These are phyloP conservation scores for Caenorhabditis sp. DNA, from an alignment of 2,888 invertebrate genomes.

Conservation along the genomic window DNA sequence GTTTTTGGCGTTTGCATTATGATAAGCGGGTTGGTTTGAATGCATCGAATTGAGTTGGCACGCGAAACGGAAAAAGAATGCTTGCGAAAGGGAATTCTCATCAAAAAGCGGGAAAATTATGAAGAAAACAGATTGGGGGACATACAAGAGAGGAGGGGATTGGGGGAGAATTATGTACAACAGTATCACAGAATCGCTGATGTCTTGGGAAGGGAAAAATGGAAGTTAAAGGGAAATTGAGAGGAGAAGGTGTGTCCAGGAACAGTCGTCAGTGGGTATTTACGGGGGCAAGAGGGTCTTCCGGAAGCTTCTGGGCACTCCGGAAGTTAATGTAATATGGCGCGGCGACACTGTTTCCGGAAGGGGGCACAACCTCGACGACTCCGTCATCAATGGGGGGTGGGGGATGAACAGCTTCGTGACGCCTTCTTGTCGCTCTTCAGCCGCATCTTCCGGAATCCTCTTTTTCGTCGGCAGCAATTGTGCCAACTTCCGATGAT, in stretches of 20 bases:
- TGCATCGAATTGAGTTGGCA: slow-evolving; percentile 26
- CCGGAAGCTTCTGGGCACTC: not conserved
- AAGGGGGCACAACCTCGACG: slow-evolving; percentile 21
- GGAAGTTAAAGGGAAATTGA: slow-evolving; percentile 16
- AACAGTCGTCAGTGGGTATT: slow-evolving; percentile 47
- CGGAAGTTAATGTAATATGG: slow-evolving; percentile 53
- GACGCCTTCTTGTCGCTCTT: slow-evolving; percentile 1
- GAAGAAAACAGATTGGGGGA: not conserved
- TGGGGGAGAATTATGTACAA: slow-evolving; percentile 36
- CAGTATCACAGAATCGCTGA: slow-evolving; percentile 50
- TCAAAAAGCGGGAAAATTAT: slow-evolving; percentile 4
- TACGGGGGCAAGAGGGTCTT: not conserved
- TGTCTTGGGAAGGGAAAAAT: not conserved
- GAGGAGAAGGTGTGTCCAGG: slow-evolving; percentile 55
- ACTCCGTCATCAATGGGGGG: slow-evolving; percentile 23
- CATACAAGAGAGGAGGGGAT: slow-evolving; percentile 9
- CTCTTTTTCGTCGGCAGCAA: slow-evolving; percentile 26
- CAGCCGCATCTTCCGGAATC: not conserved
- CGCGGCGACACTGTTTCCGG: slow-evolving; percentile 57
- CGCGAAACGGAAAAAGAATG: slow-evolving; percentile 20
- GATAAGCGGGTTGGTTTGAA: slow-evolving; percentile 35
- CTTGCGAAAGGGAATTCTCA: not conserved
- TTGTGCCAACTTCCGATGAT: slow-evolving; percentile 20
- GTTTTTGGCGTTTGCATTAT: slow-evolving; percentile 38
- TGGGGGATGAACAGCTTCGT: slow-evolving; percentile 10